phyloP scores from a whole-genome alignment of 2,797 vertebrate genomes.

The Chrysocyon brachyurus region DNA sequence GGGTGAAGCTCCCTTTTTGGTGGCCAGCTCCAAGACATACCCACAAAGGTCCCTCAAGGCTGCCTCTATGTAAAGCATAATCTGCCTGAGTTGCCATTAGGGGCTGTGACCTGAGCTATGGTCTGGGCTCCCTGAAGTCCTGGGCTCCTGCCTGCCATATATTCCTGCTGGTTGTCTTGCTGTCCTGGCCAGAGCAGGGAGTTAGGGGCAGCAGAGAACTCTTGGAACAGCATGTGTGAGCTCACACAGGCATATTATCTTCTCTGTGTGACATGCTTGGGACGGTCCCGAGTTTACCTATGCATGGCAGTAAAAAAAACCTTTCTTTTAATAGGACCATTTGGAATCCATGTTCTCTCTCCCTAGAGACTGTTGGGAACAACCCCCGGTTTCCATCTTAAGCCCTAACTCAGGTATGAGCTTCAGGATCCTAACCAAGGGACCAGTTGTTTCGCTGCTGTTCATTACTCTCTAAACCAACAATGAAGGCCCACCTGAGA shows the following conservation, averaged over 20 bases:
- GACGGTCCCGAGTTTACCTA: neutral
- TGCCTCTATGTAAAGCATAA: neutral
- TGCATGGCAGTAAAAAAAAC: neutral
- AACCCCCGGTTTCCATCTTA: neutral
- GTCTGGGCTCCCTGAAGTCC: too few relatives aligned
- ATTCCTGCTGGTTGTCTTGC: too few relatives aligned
- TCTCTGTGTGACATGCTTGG: neutral
- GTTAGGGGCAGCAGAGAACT: fast-evolving
- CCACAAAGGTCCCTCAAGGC: neutral
- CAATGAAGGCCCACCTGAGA: neutral
- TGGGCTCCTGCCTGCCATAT: fast-evolving
- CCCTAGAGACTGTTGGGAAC: neutral
- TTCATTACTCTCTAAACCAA: neutral
- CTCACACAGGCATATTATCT: neutral
- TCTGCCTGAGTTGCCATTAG: neutral
- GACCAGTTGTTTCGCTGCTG: fast-evolving
- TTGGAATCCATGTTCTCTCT: neutral
- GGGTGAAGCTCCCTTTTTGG: too few relatives aligned
- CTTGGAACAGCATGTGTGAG: neutral
- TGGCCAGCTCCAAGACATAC: neutral
- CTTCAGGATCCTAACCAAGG: neutral
- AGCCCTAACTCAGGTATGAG: neutral
- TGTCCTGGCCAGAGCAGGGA: neutral
- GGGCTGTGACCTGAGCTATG: neutral
- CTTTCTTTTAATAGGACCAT: too few relatives aligned